Evolutionary conservation across 2,888 invertebrate genomes (phyloP).

Genomic region (Bedellia somnulentella): DNA sequence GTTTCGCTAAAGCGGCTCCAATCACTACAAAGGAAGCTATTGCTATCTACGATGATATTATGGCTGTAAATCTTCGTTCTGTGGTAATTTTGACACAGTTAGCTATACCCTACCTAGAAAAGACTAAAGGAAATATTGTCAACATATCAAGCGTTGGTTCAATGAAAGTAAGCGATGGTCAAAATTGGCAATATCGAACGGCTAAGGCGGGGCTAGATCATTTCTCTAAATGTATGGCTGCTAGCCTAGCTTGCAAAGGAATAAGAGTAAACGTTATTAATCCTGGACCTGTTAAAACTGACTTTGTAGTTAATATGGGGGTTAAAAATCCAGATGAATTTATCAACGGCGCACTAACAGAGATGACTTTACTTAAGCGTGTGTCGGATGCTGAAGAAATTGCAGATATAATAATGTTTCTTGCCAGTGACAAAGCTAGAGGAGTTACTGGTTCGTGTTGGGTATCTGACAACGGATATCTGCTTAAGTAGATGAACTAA

Average conservation of each 20-base stretch:
- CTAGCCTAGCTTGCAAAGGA: constrained; percentile 69
- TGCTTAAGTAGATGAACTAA: too few species aligned
- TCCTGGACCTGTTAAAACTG: constrained; percentile 80
- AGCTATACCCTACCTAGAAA: constrained; percentile 73
- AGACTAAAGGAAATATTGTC: constrained; percentile 74
- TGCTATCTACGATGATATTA: constrained; percentile 74
- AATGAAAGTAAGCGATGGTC: constrained; percentile 72
- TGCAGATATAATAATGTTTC: constrained; percentile 76
- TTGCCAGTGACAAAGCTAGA: constrained; percentile 66
- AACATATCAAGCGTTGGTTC: constrained; percentile 87
- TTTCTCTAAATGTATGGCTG: constrained; percentile 77
- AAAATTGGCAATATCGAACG: constrained; percentile 77
- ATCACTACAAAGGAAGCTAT: constrained; percentile 20
- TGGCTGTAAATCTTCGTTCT: constrained; percentile 75
- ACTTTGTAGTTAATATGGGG: constrained; percentile 70
- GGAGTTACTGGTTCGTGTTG: constrained; percentile 8
- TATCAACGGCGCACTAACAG: constrained; percentile 63
- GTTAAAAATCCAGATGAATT: constrained; percentile 75
- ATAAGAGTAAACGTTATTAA: constrained; percentile 80
- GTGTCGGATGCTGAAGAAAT: constrained; percentile 74
- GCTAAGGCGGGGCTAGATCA: constrained; percentile 87
- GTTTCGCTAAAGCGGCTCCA: constrained; percentile 2
- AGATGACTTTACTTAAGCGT: constrained; percentile 66
- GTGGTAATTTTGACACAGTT: constrained; percentile 71
- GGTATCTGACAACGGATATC: constrained; percentile 8